Evolutionary conservation across 2,888 invertebrate species (phyloP).

Genomic region (Papilio demoleus): DNA sequence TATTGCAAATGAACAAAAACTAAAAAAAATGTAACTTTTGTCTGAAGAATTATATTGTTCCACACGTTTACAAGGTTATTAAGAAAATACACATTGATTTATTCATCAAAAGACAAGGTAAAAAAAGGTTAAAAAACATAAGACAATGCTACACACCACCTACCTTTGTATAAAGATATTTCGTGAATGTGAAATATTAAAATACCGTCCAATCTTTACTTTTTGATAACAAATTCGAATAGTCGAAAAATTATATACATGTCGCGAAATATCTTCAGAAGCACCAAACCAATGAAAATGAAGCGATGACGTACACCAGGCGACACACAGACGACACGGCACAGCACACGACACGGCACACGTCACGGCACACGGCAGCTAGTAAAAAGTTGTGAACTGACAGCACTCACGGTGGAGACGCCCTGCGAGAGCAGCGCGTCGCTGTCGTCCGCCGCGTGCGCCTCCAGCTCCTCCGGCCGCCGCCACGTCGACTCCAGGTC

Average conservation of each 20-base stretch:
- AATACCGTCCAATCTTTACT: too few relatives aligned
- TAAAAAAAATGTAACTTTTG: neutral
- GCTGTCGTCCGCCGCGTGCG: conserved; percentile 74
- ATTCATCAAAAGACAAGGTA: too few relatives aligned
- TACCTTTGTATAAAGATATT: conserved; percentile 3
- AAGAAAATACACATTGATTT: too few relatives aligned
- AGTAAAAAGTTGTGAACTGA: conserved; percentile 69
- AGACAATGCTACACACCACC: neutral
- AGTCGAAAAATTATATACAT: neutral
- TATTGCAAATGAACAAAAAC: neutral
- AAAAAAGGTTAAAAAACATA: neutral
- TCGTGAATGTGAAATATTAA: neutral
- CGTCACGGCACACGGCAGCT: conserved; percentile 50
- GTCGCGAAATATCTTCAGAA: conserved; percentile 19
- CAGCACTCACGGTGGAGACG: conserved; percentile 84
- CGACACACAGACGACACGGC: conserved; percentile 38
- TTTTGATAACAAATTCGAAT: too few relatives aligned
- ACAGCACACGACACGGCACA: conserved; percentile 43
- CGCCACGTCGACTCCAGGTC: conserved; percentile 89
- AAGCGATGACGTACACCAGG: conserved; percentile 43
- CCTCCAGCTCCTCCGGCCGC: conserved; percentile 82
- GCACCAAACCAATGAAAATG: conserved; percentile 32
- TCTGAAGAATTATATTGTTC: neutral
- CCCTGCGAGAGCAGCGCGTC: conserved; percentile 84
- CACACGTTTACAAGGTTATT: neutral